phyloP scores from a whole-genome alignment of 1,140 invertebrate genomes.

The Eumaeus atala region DNA sequence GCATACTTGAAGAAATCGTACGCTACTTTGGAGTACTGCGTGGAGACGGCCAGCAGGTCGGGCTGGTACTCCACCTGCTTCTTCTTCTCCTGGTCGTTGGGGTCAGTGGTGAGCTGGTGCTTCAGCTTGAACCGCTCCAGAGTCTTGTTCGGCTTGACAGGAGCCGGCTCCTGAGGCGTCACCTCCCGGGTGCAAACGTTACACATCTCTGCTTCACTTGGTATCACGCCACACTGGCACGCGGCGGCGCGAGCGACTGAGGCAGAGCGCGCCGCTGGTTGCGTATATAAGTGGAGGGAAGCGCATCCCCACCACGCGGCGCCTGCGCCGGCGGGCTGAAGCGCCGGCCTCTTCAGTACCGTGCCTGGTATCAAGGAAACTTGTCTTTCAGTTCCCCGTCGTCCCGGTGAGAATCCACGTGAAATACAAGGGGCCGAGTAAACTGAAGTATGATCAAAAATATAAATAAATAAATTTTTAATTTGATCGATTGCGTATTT shows the following conservation, averaged over 20 bases:
- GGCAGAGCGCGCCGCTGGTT: conserved; percentile 29
- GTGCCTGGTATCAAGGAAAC: too few species aligned
- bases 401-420: too few species aligned
- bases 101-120: conserved; percentile 57
- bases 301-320: conserved; percentile 35
- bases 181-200: conserved; percentile 59
- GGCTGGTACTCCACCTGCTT: conserved; percentile 63
- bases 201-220: conserved; percentile 44
- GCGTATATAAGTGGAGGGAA: conserved; percentile 48
- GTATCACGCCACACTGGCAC: not conserved
- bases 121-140: conserved; percentile 57
- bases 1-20: conserved; percentile 50
- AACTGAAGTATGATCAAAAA: too few species aligned
- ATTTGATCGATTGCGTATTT: too few species aligned
- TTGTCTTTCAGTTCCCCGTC: too few species aligned
- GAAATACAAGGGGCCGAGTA: too few species aligned
- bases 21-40: conserved; percentile 52
- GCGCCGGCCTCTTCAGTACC: too few species aligned
- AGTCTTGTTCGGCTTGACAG: conserved; percentile 34
- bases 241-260: conserved; percentile 20
- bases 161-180: conserved; percentile 27
- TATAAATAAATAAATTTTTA: too few species aligned
- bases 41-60: conserved; percentile 58
- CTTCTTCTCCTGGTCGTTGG: conserved; percentile 45
- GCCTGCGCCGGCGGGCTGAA: conserved; percentile 15